Conservation (phyloP, 2,888 invertebrate species). For the Cataglyphis cursor region DNA sequence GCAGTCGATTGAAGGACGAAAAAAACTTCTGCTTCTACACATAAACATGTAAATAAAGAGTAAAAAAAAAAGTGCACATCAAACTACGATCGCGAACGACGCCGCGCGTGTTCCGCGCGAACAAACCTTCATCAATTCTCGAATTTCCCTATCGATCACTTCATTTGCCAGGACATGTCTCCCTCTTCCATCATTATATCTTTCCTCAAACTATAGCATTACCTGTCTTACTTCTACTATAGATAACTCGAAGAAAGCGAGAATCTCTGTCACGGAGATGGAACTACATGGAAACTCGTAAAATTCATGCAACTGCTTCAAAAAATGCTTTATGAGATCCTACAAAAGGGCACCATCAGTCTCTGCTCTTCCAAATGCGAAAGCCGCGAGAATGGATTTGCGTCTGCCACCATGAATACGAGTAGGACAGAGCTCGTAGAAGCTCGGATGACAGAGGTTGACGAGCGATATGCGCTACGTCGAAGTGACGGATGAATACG, state of each 20-base stretch:
- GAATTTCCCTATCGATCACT: slow-evolving; percentile 73
- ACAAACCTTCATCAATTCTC: slow-evolving; percentile 60
- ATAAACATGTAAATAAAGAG: slow-evolving; percentile 1
- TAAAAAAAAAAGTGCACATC: slow-evolving; percentile 52
- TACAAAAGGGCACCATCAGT: slow-evolving; percentile 4
- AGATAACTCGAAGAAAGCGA: slow-evolving; percentile 10
- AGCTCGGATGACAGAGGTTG: slow-evolving; percentile 44
- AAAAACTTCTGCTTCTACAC: slow-evolving; percentile 13
- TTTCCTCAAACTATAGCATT: slow-evolving; percentile 36
- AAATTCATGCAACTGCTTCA: background rate
- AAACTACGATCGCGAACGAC: slow-evolving; percentile 55
- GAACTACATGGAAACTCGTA: background rate
- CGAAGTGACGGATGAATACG: slow-evolving; percentile 60
- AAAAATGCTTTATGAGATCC: background rate
- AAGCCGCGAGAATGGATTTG: slow-evolving; percentile 41
- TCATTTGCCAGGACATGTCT: slow-evolving; percentile 62
- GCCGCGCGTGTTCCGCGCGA: slow-evolving; percentile 44
- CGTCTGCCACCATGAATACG: slow-evolving; percentile 45
- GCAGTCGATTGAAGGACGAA: slow-evolving; percentile 23
- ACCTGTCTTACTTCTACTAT: slow-evolving; percentile 39
- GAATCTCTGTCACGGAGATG: slow-evolving; percentile 5
- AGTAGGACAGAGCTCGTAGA: slow-evolving; percentile 33
- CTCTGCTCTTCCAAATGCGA: slow-evolving; percentile 32
- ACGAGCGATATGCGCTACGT: slow-evolving; percentile 49
- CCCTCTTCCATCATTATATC: slow-evolving; percentile 57